Base-by-base conservation (phyloP, 2,888 invertebrate genomes). In the Hirtodrosophila duncani region DNA sequence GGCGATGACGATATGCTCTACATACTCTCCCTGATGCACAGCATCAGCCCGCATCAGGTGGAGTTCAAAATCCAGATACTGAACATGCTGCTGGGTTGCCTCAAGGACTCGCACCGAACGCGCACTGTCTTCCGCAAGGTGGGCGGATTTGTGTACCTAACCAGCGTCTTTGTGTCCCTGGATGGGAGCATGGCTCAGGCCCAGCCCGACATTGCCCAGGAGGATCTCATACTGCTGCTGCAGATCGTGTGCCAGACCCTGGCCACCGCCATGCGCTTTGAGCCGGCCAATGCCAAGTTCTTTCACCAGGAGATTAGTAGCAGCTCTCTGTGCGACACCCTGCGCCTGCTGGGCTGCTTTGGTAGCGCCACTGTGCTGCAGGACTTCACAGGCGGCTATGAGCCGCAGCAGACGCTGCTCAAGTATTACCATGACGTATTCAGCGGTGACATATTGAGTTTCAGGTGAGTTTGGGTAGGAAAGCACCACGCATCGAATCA, bases 281-380 rank as follows among this genome's bases (percentile, higher is more conserved):
- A 99, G 86, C 99, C 99, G 1, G 98, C 98, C 0, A 99, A 99
- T 87, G 99, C 99, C 0, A 97, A 97, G 86, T 97, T 97, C 88
- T 99, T 99, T 88, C 93, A 97, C 83, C 94, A 96, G 63, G 99
- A 99, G 90, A 95, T 99, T 62, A 97, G 98, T 79, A 94, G 94
- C 87, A 95, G 96, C 27, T 97, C 96, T 67, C 88, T 99, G 13
- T 96, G 97, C 81, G 97, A 98, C 83, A 97, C 98, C 0, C 89
- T 99, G 36, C 90, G 97, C 10, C 88, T 97, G 27, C 88, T 99
- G 36, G 99, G 99, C 3, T 98, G 98, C 87, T 99, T 99, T 77
- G 88, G 88, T 0, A 84, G 86, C 13, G 88, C 88, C 59, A 88
- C 87, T 0, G 86, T 87, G 18, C 77, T 91, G 11, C 84, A 85